phyloP scores from a whole-genome alignment of 2,888 invertebrate species.

The Pterobdella sp. region DNA sequence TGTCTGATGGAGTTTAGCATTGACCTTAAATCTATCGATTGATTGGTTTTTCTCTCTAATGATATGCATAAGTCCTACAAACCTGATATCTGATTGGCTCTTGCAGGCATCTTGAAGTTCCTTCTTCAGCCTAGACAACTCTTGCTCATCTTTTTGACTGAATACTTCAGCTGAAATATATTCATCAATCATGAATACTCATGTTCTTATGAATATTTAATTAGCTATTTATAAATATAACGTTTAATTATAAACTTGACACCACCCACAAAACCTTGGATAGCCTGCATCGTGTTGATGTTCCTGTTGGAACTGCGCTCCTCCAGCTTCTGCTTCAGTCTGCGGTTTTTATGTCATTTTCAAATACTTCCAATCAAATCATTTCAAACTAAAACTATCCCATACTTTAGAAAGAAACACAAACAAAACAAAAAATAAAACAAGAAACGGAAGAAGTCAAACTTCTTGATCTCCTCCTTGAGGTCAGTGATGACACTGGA shows the following conservation, averaged over 20 bases:
- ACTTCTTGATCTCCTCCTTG: conserved; percentile 65
- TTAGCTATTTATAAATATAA: too few species aligned
- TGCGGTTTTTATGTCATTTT: not conserved
- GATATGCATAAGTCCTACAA: too few species aligned
- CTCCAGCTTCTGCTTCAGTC: conserved; percentile 25
- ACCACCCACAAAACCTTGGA: too few species aligned
- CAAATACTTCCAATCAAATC: too few species aligned
- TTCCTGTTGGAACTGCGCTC: conserved; percentile 19
- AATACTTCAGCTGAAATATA: conserved; percentile 23
- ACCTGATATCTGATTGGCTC: conserved; percentile 79
- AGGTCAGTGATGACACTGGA: conserved; percentile 72
- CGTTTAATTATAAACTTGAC: too few species aligned
- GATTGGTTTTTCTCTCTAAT: too few species aligned
- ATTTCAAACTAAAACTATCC: too few species aligned
- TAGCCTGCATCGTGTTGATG: conserved; percentile 22
- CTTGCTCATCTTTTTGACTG: conserved; percentile 55
- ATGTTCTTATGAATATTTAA: too few species aligned
- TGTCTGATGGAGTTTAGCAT: conserved; percentile 51
- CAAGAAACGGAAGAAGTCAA: not conserved
- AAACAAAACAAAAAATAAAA: too few species aligned
- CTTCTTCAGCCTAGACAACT: conserved; percentile 60
- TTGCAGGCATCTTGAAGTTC: conserved; percentile 81
- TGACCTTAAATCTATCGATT: conserved; percentile 39
- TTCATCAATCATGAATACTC: not conserved
- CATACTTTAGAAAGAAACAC: too few species aligned